Base-by-base conservation (phyloP, 2,888 invertebrate genomes). In the Rhamphomyia laevipes region DNA sequence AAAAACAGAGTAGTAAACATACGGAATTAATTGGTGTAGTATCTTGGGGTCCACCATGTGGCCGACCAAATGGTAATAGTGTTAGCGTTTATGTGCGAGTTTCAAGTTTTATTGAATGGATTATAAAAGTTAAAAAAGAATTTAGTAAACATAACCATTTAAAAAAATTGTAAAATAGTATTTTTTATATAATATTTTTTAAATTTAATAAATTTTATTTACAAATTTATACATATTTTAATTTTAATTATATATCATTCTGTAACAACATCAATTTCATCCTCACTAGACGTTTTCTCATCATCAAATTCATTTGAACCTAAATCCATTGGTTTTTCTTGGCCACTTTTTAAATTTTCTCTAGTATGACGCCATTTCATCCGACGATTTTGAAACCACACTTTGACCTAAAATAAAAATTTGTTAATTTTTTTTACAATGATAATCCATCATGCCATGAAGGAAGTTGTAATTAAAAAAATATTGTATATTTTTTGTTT, bases 351-450 rank as follows among this genome's bases (percentile, higher is more conserved):
- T 0, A 69, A 59, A 53, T 76, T 77, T 59, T 84, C 84, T 56
- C 82, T 81, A 30, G 82, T 82, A 61, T 89, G 88, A 0, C 89
- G 77, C 88, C 88, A 89, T 66, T 89, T 89, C 88, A 89, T 89
- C 49, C 89, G 78, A 1, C 89, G 77, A 63, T 70, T 93, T 74
- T 93, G 93, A 66, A 91, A 92, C 91, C 91, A 91, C 3, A 92
- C 91, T 72, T 91, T 91, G 2, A 91, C 90, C 86, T 88, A 67
- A 12, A 59, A 51, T 52, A 41, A 53, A 51, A 30, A 30, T 13
- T 21, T 21, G 3, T 4, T 21, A 21, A 21, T 21, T 51, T 47
- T 33, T 13, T 30, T 38, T 31, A 15, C 23, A n/a, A 43, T 31
- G 12, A 33, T 12, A 11, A 23, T 33, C n/a, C n/a, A 38, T 15